Evolutionary conservation across 2,888 invertebrate species (phyloP).

Genomic region (Caradrina clavipalpis): DNA sequence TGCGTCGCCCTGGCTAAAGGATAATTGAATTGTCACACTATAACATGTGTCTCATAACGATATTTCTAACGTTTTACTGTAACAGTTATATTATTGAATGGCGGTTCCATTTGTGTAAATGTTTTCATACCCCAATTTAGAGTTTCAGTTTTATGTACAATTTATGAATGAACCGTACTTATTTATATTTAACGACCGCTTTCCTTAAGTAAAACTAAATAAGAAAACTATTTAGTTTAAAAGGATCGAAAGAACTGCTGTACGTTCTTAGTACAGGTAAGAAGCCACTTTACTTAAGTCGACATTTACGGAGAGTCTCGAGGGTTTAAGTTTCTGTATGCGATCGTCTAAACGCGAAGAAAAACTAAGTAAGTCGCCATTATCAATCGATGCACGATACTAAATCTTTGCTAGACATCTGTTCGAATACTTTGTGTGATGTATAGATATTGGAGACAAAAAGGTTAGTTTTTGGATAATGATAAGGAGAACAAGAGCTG

Average conservation of each 20-base stretch:
- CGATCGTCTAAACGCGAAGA: conserved; percentile 71
- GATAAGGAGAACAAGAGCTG: conserved; percentile 67
- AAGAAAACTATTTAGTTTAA: conserved; percentile 32
- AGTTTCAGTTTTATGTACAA: conserved; percentile 6
- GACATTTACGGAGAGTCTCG: conserved; percentile 75
- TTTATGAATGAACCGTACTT: conserved; percentile 1
- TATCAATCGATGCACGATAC: conserved; percentile 69
- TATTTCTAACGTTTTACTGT: conserved; percentile 53
- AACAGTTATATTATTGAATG: conserved; percentile 7
- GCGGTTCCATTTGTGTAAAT: conserved; percentile 21
- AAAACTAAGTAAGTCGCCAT: conserved; percentile 74
- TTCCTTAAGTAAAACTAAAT: conserved; percentile 1
- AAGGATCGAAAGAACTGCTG: conserved; percentile 56
- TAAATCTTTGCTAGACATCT: conserved; percentile 54
- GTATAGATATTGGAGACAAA: conserved; percentile 13
- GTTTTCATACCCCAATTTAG: background rate
- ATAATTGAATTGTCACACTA: conserved; percentile 86
- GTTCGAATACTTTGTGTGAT: conserved; percentile 29
- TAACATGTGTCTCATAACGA: conserved; percentile 69
- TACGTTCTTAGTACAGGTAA: conserved; percentile 66
- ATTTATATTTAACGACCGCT: background rate
- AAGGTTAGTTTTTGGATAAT: conserved; percentile 60
- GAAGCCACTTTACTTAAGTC: conserved; percentile 72
- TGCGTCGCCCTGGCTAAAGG: conserved; percentile 81
- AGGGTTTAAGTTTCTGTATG: conserved; percentile 74